These are phyloP conservation scores for Anoplopoma fimbria DNA, from an alignment of 2,113 vertebrate genomes.

Conservation along the genomic window DNA sequence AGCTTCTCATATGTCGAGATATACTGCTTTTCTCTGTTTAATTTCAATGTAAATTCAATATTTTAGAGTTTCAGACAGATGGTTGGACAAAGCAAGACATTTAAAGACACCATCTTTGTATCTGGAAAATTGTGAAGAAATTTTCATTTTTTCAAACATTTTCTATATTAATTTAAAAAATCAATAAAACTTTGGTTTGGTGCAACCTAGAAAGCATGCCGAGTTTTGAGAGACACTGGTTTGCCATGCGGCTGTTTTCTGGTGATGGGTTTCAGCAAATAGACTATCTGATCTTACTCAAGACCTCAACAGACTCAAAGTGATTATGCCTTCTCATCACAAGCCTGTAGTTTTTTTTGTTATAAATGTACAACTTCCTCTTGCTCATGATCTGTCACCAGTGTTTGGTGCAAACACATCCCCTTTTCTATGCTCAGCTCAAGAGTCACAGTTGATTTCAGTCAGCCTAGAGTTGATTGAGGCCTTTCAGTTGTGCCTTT, in stretches of 20 bases:
- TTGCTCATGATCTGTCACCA: not conserved
- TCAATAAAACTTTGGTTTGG: not conserved
- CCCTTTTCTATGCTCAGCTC: not conserved
- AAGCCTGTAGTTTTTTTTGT: not conserved
- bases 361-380: not conserved
- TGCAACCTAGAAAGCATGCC: not conserved
- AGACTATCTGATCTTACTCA: not conserved
- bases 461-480: not conserved
- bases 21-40: not conserved
- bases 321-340: not conserved
- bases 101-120: not conserved
- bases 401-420: too few species aligned
- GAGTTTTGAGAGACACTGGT: not conserved
- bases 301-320: not conserved
- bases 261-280: not conserved
- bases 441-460: not conserved
- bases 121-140: not conserved
- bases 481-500: not conserved
- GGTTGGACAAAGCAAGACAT: not conserved
- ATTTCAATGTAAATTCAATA: too few species aligned
- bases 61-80: not conserved
- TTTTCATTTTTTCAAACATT: not conserved
- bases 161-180: not conserved
- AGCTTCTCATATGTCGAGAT: not conserved
- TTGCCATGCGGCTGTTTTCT: not conserved